phyloP scores from a whole-genome alignment of 2,113 vertebrate genomes.

The Dipodomys merriami region DNA sequence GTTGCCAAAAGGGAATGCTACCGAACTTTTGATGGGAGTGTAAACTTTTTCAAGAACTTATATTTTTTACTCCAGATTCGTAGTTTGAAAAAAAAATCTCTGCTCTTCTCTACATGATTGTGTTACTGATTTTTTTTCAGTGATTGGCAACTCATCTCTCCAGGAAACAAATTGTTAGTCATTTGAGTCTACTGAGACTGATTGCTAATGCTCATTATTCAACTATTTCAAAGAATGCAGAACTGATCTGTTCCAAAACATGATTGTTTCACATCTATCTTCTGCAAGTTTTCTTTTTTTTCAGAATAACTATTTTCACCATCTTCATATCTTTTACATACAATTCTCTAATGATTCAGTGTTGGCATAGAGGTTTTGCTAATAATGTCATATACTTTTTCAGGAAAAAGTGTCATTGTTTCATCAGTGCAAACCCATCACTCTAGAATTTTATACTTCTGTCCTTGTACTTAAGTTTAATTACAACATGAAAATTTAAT shows the following conservation, averaged over 20 bases:
- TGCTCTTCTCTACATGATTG: not conserved
- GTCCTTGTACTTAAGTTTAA: not conserved
- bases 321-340: not conserved
- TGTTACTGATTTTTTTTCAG: not conserved
- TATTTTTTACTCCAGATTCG: not conserved
- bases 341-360: not conserved
- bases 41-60: too few relatives aligned
- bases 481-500: not conserved
- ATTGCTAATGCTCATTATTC: not conserved
- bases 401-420: not conserved
- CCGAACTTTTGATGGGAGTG: too few relatives aligned
- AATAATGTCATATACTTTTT: not conserved
- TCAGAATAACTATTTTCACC: not conserved
- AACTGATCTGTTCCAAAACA: not conserved
- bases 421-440: not conserved
- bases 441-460: constrained; percentile 37
- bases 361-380: not conserved
- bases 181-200: not conserved
- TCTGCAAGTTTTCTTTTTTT: constrained; percentile 17
- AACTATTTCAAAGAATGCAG: not conserved
- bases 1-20: too few relatives aligned
- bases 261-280: not conserved
- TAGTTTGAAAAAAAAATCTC: not conserved
- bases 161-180: not conserved
- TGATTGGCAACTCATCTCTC: not conserved